These are phyloP conservation scores for Naso thynnoides DNA, from an alignment of 2,797 vertebrate genomes.

Conservation along the genomic window DNA sequence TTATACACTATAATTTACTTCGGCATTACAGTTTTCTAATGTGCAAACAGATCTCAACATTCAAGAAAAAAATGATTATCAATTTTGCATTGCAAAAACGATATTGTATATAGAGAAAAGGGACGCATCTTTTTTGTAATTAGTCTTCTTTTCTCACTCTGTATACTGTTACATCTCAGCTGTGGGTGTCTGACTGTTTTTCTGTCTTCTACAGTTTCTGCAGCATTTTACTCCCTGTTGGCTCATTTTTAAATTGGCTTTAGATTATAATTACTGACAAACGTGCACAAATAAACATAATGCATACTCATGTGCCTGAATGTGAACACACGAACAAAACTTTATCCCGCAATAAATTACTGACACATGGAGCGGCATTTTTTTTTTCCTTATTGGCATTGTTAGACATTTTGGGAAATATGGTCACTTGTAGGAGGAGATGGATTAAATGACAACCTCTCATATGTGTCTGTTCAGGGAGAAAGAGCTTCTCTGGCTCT, in stretches of 20 bases:
- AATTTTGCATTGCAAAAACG: no score
- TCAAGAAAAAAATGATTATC: no score
- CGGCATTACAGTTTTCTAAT: neutral
- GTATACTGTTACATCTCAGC: neutral
- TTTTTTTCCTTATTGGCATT: neutral
- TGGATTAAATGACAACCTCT: neutral
- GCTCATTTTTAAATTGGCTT: slow-evolving; percentile 34
- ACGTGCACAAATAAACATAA: neutral
- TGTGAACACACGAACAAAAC: neutral
- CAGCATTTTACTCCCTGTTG: neutral
- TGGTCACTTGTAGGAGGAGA: neutral
- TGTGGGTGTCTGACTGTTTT: slow-evolving; percentile 3
- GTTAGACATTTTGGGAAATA: neutral
- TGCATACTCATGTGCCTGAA: neutral
- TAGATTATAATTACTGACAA: slow-evolving; percentile 41
- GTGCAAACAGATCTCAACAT: slow-evolving; percentile 17
- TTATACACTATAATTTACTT: no score
- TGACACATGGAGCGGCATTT: neutral
- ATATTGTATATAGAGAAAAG: neutral
- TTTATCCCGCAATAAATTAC: neutral
- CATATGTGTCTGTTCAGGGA: neutral
- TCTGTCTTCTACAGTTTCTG: neutral
- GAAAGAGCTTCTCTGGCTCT: neutral
- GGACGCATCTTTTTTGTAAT: neutral
- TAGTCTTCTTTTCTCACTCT: slow-evolving; percentile 7